phyloP scores from a whole-genome alignment of 2,113 vertebrate genomes.

The Chionomys nivalis region DNA sequence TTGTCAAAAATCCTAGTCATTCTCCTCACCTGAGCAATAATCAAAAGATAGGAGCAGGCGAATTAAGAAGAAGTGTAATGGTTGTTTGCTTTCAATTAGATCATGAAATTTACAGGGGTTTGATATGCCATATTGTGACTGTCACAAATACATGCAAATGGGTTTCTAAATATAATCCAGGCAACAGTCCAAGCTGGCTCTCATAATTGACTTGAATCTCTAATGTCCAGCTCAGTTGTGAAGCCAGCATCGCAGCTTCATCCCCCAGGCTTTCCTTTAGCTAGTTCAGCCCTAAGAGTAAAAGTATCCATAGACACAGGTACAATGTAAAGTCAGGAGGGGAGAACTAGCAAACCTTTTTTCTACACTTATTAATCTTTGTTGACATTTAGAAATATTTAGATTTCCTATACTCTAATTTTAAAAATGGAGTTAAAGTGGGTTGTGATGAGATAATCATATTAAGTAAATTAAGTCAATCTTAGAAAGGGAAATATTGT shows the following conservation, averaged over 20 bases:
- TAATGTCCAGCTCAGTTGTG: constrained; percentile 72
- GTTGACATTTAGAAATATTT: constrained; percentile 50
- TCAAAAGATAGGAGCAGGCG: constrained; percentile 15
- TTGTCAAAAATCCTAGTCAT: constrained; percentile 56
- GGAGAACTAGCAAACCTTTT: not conserved
- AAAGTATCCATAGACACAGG: constrained; percentile 74
- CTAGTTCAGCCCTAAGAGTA: constrained; percentile 66
- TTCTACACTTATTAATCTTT: constrained; percentile 50
- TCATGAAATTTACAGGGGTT: constrained; percentile 61
- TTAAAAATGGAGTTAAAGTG: not conserved
- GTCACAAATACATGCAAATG: constrained; percentile 63
- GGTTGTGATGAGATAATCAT: not conserved
- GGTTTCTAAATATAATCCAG: constrained; percentile 70
- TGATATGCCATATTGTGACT: constrained; percentile 49
- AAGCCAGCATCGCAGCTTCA: constrained; percentile 63
- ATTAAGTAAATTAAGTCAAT: not conserved
- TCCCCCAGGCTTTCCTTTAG: constrained; percentile 63
- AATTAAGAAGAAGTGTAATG: constrained; percentile 46
- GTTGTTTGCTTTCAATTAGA: constrained; percentile 54
- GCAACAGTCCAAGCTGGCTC: constrained; percentile 64
- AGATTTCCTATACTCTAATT: not conserved
- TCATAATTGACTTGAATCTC: constrained; percentile 66
- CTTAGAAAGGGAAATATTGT: not conserved
- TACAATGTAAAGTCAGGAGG: constrained; percentile 59
- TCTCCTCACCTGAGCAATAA: constrained; percentile 19